Percentiles rank a stretch among this genome's conserved stretches.
Conservation (phyloP, 2,888 invertebrate species). For the Calameuta filiformis region DNA sequence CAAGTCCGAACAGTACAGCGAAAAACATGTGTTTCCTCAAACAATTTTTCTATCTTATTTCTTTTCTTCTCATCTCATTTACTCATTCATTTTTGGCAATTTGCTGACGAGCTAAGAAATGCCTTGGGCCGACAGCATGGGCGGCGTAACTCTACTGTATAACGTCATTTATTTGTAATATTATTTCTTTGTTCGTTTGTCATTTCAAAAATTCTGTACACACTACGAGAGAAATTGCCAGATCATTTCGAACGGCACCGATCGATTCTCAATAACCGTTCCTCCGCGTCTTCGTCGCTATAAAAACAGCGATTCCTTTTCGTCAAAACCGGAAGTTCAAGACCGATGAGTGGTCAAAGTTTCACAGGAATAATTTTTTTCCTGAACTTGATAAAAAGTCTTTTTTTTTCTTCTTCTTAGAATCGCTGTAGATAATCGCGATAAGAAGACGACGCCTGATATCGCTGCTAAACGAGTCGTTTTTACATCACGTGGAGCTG, state of each 20-base stretch:
- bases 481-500: constrained; percentile 27
- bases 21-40: neutral
- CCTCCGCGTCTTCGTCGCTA: neutral
- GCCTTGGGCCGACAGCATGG: constrained; percentile 28
- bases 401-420: neutral
- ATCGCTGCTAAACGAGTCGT: constrained; percentile 2
- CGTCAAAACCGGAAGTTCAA: neutral
- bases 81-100: constrained; percentile 37
- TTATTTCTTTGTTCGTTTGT: constrained; percentile 7
- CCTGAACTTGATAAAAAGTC: neutral
- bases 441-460: neutral
- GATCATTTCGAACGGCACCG: neutral
- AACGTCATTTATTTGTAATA: constrained; percentile 17
- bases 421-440: neutral
- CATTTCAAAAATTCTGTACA: constrained; percentile 26
- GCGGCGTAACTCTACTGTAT: constrained; percentile 35
- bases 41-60: constrained; percentile 5
- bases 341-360: neutral
- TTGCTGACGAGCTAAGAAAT: constrained; percentile 27
- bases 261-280: neutral
- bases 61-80: constrained; percentile 2
- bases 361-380: neutral
- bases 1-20: neutral
- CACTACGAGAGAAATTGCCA: constrained; percentile 17
- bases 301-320: neutral